phyloP scores from a whole-genome alignment of 2,888 invertebrate genomes.

The Caenorhabditis japonica region DNA sequence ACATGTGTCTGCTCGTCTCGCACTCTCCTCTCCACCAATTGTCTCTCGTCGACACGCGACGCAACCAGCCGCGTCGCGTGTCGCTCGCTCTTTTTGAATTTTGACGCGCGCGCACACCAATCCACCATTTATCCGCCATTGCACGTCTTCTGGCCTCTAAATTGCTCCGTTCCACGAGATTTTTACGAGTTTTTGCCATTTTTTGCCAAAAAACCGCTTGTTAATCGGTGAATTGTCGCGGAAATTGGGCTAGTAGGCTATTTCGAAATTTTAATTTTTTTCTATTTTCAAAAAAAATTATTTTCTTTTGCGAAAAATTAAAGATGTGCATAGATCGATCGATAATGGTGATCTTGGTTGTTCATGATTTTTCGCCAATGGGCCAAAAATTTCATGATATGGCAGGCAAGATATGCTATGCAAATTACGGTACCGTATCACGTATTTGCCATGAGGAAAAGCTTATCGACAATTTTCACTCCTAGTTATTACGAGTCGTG shows the following conservation, averaged over 20 bases:
- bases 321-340: no score
- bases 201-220: conserved; percentile 6
- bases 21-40: background rate
- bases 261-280: background rate
- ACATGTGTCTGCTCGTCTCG: conserved; percentile 3
- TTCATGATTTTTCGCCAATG: no score
- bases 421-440: no score
- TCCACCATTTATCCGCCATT: conserved; percentile 4
- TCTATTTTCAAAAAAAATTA: no score
- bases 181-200: background rate
- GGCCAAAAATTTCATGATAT: no score
- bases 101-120: conserved; percentile 3
- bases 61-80: conserved; percentile 27
- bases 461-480: no score
- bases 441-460: no score
- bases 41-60: conserved; percentile 23
- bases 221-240: background rate
- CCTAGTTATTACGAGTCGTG: no score
- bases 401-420: no score
- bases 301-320: no score
- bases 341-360: no score
- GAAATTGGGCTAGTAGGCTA: background rate
- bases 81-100: conserved; percentile 24
- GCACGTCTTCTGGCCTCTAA: background rate
- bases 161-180: background rate